Evolutionary conservation across 1,140 invertebrate genomes (phyloP).

Genomic region (Dendroctonus ponderosae): DNA sequence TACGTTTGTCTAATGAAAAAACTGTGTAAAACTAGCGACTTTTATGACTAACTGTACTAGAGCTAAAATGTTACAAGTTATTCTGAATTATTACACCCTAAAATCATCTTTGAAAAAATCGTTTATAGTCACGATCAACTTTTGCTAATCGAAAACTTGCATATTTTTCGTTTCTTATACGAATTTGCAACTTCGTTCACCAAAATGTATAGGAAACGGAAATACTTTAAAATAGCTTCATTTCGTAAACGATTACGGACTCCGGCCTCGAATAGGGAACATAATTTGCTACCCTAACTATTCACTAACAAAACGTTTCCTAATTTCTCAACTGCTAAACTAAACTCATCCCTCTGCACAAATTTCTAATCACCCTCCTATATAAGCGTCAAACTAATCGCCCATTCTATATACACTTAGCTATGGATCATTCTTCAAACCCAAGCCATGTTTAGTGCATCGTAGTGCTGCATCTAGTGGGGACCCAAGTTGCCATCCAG

Average conservation of each 20-base stretch:
- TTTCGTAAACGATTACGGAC: background rate
- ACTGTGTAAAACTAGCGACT: no score
- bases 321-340: background rate
- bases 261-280: background rate
- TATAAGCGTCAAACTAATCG: background rate
- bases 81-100: no score
- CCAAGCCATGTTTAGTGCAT: constrained; percentile 75
- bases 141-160: no score
- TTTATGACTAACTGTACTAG: no score
- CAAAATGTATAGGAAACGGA: no score
- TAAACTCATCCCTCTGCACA: background rate
- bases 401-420: constrained; percentile 48
- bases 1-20: no score
- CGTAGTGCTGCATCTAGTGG: constrained; percentile 55
- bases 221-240: background rate
- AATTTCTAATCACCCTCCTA: background rate
- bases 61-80: no score
- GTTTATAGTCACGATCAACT: no score
- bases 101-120: no score
- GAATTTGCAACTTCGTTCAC: no score
- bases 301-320: background rate
- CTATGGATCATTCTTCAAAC: constrained; percentile 66
- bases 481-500: constrained; percentile 56
- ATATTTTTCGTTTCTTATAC: no score
- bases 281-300: background rate